Percentiles rank a stretch among this genome's conserved stretches.
Evolutionary conservation across 2,888 invertebrate genomes (phyloP).

Genomic region (Melinaea menophilus): DNA sequence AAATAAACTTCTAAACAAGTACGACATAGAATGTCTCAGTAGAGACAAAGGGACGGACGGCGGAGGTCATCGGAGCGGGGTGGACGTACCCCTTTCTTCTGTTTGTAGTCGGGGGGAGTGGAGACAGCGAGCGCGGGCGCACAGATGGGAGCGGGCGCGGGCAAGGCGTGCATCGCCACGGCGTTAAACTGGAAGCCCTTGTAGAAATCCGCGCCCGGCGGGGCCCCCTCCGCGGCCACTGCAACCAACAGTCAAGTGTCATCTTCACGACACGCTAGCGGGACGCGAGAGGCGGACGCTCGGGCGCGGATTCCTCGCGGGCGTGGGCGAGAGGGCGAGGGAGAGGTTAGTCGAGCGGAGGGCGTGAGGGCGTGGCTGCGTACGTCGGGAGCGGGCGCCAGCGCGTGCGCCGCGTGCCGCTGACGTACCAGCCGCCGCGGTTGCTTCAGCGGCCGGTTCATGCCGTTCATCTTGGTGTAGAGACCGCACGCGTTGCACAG

Average conservation of each 20-base stretch:
- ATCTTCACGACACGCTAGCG: slow-evolving; percentile 40
- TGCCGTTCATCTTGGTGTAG: slow-evolving; percentile 99
- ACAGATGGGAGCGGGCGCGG: slow-evolving; percentile 45
- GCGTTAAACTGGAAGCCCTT: slow-evolving; percentile 89
- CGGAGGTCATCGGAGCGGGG: slow-evolving; percentile 31
- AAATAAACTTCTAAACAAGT: too few relatives aligned
- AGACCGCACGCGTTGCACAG: slow-evolving; percentile 99
- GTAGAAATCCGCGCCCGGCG: slow-evolving; percentile 91
- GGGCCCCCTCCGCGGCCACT: slow-evolving; percentile 90
- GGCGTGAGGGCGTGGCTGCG: slow-evolving; percentile 42
- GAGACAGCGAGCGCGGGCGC: slow-evolving; percentile 45
- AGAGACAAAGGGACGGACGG: slow-evolving; percentile 7
- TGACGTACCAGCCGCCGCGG: slow-evolving; percentile 97
- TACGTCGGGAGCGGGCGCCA: slow-evolving; percentile 56
- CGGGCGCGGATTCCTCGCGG: slow-evolving; percentile 63
- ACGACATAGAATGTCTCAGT: slow-evolving; percentile 1
- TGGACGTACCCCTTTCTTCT: slow-evolving; percentile 75
- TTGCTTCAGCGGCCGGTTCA: slow-evolving; percentile 98
- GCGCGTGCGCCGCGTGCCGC: slow-evolving; percentile 68
- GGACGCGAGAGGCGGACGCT: slow-evolving; percentile 46
- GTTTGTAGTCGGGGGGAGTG: slow-evolving; percentile 65
- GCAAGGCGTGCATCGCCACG: slow-evolving; percentile 60
- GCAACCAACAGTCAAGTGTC: slow-evolving; percentile 76
- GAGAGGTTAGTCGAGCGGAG: slow-evolving; percentile 37
- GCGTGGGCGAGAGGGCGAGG: slow-evolving; percentile 37